Evolutionary conservation across 1,140 invertebrate genomes (phyloP).

Genomic region (Papilio machaon): DNA sequence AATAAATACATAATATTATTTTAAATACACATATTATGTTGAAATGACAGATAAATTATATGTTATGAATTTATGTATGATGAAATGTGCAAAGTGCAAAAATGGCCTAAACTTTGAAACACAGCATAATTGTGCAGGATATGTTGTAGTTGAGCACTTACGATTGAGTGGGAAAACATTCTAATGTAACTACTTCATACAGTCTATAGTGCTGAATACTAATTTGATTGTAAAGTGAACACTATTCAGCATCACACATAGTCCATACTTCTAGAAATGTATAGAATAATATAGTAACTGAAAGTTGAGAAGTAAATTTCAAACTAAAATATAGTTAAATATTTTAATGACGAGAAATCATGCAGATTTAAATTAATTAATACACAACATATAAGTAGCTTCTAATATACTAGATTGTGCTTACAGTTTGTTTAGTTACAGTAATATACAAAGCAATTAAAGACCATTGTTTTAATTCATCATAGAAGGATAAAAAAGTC

Average conservation of each 20-base stretch:
- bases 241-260: neutral
- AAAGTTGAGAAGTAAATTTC: neutral
- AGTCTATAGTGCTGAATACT: conserved; percentile 21
- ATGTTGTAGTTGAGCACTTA: conserved; percentile 23
- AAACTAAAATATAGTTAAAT: neutral
- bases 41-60: neutral
- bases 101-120: neutral
- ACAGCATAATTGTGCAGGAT: neutral
- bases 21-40: neutral
- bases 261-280: conserved; percentile 4
- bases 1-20: neutral
- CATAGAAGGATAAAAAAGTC: too few species aligned
- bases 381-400: neutral
- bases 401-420: neutral
- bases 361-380: neutral
- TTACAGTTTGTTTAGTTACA: neutral
- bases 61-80: neutral
- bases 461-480: too few species aligned
- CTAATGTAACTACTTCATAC: conserved; percentile 27
- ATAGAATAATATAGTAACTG: neutral
- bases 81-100: conserved; percentile 2
- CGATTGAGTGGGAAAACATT: conserved; percentile 11
- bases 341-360: neutral
- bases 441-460: too few species aligned
- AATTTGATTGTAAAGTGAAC: neutral